Conservation (phyloP, 30 jellyfish, hydroid and myxozoan species). For the Aurelia coerulea region DNA sequence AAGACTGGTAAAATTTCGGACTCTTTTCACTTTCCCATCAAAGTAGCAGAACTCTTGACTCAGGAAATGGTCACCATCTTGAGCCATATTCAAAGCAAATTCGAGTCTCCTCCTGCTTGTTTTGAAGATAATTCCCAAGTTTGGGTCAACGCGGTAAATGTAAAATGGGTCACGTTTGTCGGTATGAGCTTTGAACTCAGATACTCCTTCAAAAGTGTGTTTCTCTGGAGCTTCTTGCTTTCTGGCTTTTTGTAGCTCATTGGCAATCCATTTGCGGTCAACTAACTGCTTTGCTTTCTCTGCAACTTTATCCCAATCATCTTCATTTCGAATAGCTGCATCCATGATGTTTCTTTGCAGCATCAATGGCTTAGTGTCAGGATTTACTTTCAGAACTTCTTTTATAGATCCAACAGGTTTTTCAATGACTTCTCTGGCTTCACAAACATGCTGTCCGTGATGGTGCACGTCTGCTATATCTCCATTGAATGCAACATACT, state of each 20-base stretch:
- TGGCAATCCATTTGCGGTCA: conserved; percentile 32
- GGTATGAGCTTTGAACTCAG: conserved; percentile 30
- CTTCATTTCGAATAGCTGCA: conserved; percentile 24
- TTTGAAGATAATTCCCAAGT: conserved; percentile 11
- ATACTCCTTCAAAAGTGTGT: conserved; percentile 30
- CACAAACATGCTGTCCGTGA: conserved; percentile 30
- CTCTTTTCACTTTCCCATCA: conserved; percentile 28
- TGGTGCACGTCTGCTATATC: conserved; percentile 21
- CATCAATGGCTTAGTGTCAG: conserved; percentile 28
- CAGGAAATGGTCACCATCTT: conserved; percentile 24
- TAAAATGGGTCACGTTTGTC: conserved; percentile 27
- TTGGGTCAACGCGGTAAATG: conserved; percentile 28
- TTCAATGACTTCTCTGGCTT: conserved; percentile 28
- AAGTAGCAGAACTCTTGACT: conserved; percentile 24
- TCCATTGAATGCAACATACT: conserved; percentile 24
- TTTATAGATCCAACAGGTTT: conserved; percentile 18
- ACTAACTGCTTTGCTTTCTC: conserved; percentile 29
- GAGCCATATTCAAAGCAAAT: conserved; percentile 30
- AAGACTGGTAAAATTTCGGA: conserved; percentile 22
- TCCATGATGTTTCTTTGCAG: conserved; percentile 32
- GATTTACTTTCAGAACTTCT: conserved; percentile 20
- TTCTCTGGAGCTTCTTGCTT: conserved; percentile 19
- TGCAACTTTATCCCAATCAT: conserved; percentile 30
- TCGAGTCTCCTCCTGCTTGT: conserved; percentile 22
- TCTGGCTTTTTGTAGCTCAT: conserved; percentile 30